phyloP scores from a whole-genome alignment of 2,797 vertebrate genomes.

The Parauchenoglanis punctatus region DNA sequence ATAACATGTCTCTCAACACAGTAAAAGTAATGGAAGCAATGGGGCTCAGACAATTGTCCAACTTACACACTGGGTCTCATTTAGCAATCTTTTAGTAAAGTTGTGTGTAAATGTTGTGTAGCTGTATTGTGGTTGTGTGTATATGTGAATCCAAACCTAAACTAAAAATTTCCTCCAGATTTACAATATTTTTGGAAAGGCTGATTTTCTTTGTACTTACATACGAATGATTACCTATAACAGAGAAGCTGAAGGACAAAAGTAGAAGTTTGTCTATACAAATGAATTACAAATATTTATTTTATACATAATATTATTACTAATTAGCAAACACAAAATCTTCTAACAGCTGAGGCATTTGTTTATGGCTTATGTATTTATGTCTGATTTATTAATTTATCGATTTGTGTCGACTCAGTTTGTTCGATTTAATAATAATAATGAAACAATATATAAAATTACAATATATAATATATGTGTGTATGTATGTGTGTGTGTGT shows the following conservation, averaged over 20 bases:
- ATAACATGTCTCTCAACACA: constrained; percentile 45
- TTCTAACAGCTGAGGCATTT: neutral
- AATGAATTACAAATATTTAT: neutral
- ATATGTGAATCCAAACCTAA: neutral
- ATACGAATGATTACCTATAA: neutral
- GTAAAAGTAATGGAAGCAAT: constrained; percentile 17
- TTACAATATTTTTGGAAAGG: neutral
- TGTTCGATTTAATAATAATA: neutral
- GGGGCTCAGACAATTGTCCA: constrained; percentile 7
- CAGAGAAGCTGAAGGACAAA: neutral
- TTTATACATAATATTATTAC: neutral
- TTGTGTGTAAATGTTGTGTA: neutral
- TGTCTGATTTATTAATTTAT: neutral
- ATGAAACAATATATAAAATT: neutral
- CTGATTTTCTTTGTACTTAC: neutral
- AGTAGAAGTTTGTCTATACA: neutral
- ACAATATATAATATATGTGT: neutral
- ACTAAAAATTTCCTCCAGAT: neutral
- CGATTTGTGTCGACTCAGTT: neutral
- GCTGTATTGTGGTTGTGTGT: too few relatives aligned
- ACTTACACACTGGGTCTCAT: neutral
- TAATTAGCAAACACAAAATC: neutral
- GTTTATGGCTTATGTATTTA: neutral
- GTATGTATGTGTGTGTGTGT: too few relatives aligned
- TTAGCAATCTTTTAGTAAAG: neutral